Evolutionary conservation across 2,113 vertebrate species (phyloP).

Genomic region (Hiodon tergisus): DNA sequence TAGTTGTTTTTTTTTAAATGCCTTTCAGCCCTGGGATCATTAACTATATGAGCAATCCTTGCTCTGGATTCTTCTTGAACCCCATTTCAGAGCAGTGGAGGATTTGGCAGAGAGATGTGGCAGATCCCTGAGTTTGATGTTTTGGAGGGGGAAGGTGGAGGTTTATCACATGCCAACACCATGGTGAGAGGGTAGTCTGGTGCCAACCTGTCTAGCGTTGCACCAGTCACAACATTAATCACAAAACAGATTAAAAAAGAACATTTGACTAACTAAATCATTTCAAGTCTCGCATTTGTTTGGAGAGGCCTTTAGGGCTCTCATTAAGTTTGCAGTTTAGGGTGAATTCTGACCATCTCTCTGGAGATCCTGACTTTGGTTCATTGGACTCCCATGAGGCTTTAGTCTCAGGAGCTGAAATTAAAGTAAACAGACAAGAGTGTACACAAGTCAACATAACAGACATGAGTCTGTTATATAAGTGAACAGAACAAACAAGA

Average conservation of each 20-base stretch:
- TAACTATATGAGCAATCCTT: not conserved
- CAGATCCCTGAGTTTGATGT: not conserved
- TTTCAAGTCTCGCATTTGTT: too few species aligned
- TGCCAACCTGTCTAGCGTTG: not conserved
- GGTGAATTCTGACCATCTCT: too few species aligned
- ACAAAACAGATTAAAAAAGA: not conserved
- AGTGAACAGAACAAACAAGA: too few species aligned
- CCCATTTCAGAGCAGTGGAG: not conserved
- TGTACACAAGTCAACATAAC: too few species aligned
- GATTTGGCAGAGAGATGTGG: not conserved
- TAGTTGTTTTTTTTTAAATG: too few species aligned
- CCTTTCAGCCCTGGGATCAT: not conserved
- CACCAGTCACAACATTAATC: not conserved
- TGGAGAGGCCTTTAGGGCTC: too few species aligned
- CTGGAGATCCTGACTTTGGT: too few species aligned
- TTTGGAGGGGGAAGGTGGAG: not conserved
- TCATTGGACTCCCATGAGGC: too few species aligned
- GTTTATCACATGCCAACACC: slow-evolving; percentile 1
- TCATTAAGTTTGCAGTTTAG: too few species aligned
- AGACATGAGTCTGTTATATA: too few species aligned
- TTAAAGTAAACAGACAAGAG: too few species aligned
- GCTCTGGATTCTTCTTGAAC: not conserved
- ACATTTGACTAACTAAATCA: not conserved
- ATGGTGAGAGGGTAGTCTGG: not conserved
- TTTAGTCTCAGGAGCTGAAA: too few species aligned